These are phyloP conservation scores for Venustaconcha ellipsiformis DNA, from an alignment of 1,140 invertebrate genomes.

Conservation along the genomic window DNA sequence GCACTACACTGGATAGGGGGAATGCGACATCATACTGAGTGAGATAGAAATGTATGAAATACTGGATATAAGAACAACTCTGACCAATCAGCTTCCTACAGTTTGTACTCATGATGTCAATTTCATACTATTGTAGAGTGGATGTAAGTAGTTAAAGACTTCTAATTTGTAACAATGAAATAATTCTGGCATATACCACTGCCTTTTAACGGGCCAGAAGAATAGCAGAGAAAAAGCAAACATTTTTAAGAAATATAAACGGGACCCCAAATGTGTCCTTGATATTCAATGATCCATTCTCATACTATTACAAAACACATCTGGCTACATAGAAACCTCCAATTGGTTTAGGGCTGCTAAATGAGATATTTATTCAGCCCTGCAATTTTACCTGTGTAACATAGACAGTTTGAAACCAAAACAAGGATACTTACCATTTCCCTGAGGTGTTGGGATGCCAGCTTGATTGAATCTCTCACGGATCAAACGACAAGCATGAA, in stretches of 20 bases:
- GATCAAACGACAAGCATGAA: constrained; percentile 95
- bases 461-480: constrained; percentile 94
- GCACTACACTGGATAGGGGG: too few relatives aligned
- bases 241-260: background rate
- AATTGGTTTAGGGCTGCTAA: background rate
- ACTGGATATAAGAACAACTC: too few relatives aligned
- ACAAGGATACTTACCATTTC: constrained; percentile 68
- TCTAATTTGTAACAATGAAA: too few relatives aligned
- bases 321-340: background rate
- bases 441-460: constrained; percentile 61
- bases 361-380: background rate
- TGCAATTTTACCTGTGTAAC: background rate
- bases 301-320: background rate
- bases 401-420: background rate
- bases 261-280: background rate
- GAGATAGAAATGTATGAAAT: too few relatives aligned
- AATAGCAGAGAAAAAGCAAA: too few relatives aligned
- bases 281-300: background rate
- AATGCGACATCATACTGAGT: too few relatives aligned
- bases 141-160: too few relatives aligned
- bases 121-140: too few relatives aligned
- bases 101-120: too few relatives aligned
- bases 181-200: too few relatives aligned
- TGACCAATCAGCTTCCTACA: too few relatives aligned
- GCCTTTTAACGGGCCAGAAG: too few relatives aligned